Evolutionary conservation across 2,888 invertebrate species (phyloP).

Genomic region (Panopea generosa): DNA sequence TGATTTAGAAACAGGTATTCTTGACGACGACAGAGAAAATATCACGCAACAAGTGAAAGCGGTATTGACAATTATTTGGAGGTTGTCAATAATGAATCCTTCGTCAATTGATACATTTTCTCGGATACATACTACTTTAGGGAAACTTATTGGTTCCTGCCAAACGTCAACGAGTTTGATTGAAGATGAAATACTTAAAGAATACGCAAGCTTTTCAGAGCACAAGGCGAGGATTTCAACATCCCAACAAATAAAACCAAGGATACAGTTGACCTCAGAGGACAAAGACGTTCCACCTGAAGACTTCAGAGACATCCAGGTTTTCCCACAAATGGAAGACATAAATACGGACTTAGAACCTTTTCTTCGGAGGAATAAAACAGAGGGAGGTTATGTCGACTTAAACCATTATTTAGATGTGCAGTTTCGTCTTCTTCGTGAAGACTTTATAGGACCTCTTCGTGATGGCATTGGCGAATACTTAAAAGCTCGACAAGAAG

Average conservation of each 20-base stretch:
- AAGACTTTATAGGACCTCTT: conserved; percentile 92
- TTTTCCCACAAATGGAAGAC: conserved; percentile 84
- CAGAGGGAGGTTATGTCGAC: conserved; percentile 88
- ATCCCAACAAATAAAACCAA: not conserved
- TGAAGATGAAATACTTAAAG: not conserved
- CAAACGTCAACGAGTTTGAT: not conserved
- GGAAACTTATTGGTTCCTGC: conserved; percentile 6
- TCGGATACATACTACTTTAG: conserved; percentile 7
- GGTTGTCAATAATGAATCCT: conserved; percentile 21
- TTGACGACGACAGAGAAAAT: not conserved
- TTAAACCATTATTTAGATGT: conserved; percentile 91
- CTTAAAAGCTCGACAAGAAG: conserved; percentile 29
- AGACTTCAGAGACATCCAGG: conserved; percentile 18
- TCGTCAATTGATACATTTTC: conserved; percentile 12
- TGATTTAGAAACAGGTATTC: not conserved
- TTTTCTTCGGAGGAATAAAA: conserved; percentile 88
- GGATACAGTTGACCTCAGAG: not conserved
- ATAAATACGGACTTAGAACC: conserved; percentile 60
- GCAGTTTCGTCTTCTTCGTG: conserved; percentile 92
- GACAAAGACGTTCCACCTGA: conserved; percentile 13
- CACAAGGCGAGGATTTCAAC: not conserved
- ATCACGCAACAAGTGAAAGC: not conserved
- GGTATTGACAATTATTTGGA: conserved; percentile 7
- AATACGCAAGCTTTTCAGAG: conserved; percentile 6
- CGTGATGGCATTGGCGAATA: conserved; percentile 89